Evolutionary conservation across 2,113 vertebrate species (phyloP), one percentile per base, ranked within the genome.

Genomic region (Ictalurus punctatus): DNA sequence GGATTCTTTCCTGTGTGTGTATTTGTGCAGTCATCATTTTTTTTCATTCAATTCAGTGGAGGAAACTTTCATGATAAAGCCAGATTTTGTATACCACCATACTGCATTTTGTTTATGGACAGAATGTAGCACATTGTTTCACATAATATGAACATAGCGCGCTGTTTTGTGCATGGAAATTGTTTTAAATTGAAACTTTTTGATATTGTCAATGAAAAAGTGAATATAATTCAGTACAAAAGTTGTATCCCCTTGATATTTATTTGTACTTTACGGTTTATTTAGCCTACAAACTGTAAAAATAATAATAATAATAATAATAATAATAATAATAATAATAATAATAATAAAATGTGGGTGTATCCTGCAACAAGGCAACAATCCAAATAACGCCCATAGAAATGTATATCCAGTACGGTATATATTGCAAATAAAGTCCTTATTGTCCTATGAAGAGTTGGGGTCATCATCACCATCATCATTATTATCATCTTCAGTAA

Each of bases 1-100:
- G 25, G 76, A n/a, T 83, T 79, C 89, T 48, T 86, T 80, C 61
- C 23, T 73, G 30, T 34, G 56, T 84, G 61, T 88, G 85, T 19
- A 86, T 86, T 85, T 73, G 83, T 85, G 78, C 17, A 7, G 16
- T 92, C 19, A 56, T 25, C 52, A 56, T 52, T 79, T 78, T 19
- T 44, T 44, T 23, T 21, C 14, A 9, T 19, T 54, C n/a, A 14
- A 80, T 56, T 30, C 78, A 30, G 14, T 17, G 78, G 27, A 0
- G 9, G 13, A 19, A 30, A 52, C 25, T n/a, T 27, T 30, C 5
- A 17, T 30, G 48, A 56, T 80, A 10, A 56, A 56, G 14, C 74
- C 23, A 78, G 52, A 79, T 52, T 52, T 52, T 52, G 48, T 52
- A 52, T n/a, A 16, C 4, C 44, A 52, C 25, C 76, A n/a, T 52